Conservation (phyloP, 2,888 invertebrate genomes). For the Tanypteryx hageni region DNA sequence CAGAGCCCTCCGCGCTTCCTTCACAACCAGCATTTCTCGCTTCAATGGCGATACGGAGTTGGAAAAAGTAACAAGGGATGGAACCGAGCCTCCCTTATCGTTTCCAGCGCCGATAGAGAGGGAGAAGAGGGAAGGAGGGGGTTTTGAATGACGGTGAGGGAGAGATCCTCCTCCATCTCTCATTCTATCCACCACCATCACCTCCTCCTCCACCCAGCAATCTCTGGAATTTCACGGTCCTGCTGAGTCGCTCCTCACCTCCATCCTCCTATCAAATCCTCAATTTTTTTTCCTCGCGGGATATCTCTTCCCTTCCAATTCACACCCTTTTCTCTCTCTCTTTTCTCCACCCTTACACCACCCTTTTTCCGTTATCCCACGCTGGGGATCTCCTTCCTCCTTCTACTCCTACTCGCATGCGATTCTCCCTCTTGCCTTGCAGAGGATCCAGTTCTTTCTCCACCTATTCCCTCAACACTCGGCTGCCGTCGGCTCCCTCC, state of each 20-base stretch:
- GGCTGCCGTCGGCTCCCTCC: too few species aligned
- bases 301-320: neutral
- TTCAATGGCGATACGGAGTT: neutral
- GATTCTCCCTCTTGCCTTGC: too few species aligned
- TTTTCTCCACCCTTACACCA: neutral
- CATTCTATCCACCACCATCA: too few species aligned
- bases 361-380: neutral
- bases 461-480: too few species aligned
- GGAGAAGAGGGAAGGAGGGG: too few species aligned
- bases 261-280: neutral
- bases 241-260: neutral
- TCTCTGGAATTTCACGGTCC: neutral
- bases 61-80: neutral
- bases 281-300: neutral
- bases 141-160: too few species aligned
- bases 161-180: too few species aligned
- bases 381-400: too few species aligned
- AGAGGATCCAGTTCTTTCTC: too few species aligned
- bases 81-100: neutral
- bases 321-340: neutral
- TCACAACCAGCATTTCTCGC: neutral
- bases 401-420: too few species aligned
- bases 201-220: neutral
- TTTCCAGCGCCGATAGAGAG: conserved; percentile 6
- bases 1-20: too few species aligned